Evolutionary conservation across 2,797 vertebrate species (phyloP), one percentile per base, ranked within the genome.

Genomic region (Megaceryle alcyon): DNA sequence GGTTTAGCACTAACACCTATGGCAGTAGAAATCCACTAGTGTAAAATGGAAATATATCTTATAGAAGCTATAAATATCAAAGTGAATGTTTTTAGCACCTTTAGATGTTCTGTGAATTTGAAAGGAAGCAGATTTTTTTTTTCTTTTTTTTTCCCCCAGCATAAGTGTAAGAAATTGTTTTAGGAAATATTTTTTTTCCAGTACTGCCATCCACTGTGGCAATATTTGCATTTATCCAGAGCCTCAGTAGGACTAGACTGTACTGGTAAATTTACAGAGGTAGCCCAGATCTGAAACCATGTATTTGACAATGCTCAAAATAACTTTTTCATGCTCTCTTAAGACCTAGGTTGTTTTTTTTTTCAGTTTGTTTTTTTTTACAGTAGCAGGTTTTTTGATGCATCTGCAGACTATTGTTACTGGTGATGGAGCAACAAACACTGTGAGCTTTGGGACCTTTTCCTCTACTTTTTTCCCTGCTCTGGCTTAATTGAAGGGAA

Each of bases 371-470:
- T 29, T 70, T 53, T 19, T 20, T 78, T 70, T 93, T 76, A 56
- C 19, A 63, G 51, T 54, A 53, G 48, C 43, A 49, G 59, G 14
- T 3, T 88, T 90, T 82, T 56, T 56, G 44, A 65, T 86, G 51
- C 73, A 54, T 65, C 79, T 69, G 46, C 26, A 54, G 56, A 43
- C 69, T 83, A 3, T 83, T 70, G n/a, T 61, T 82, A 17, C 25
- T 63, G 53, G 31, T 69, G 53, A 84, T 92, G 53, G 82, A 92
- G 48, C 44, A 93, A 33, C 28, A 48, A 93, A 33, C 28, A 48
- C 64, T 83, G 35, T 53, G 88, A 92, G 78, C 73, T 92, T 48
- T 63, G 89, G 89, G 91, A 96, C 96, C 92, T 96, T 92, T 48
- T 54, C 46, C 59, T 26, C 48, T 83, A 86, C 94, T 83, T 56